Evolutionary conservation across 2,797 vertebrate species (phyloP).

Genomic region (Acipenser oxyrinchus): DNA sequence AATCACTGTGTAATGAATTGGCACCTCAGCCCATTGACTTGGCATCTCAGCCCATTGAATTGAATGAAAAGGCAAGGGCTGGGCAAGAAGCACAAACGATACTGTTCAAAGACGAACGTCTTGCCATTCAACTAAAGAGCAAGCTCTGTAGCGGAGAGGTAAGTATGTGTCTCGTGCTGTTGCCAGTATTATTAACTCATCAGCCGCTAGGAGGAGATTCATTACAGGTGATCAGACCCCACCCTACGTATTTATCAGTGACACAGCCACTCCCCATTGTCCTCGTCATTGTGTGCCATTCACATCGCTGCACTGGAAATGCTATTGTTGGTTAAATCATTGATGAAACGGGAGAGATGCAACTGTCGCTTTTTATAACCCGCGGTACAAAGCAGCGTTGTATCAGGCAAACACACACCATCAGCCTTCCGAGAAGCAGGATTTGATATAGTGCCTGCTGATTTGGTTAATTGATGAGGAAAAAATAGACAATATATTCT

Average conservation of each 20-base stretch:
- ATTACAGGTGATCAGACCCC: no score
- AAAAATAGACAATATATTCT: not conserved
- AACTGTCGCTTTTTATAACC: constrained; percentile 7
- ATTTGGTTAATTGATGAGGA: not conserved
- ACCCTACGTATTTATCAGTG: not conserved
- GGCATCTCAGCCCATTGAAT: no score
- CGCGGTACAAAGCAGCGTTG: not conserved
- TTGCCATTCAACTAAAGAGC: no score
- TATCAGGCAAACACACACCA: not conserved
- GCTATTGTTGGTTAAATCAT: not conserved
- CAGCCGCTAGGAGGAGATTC: no score
- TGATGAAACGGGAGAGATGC: constrained; percentile 5
- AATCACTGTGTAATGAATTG: no score
- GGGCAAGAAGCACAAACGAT: no score
- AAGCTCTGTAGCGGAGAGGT: no score
- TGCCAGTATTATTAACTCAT: no score
- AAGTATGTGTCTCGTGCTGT: no score
- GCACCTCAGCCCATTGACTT: no score
- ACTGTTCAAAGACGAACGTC: no score
- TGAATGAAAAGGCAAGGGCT: no score
- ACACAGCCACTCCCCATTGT: not conserved
- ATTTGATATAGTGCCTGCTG: not conserved
- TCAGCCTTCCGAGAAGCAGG: not conserved
- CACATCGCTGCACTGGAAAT: not conserved
- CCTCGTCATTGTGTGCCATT: constrained; percentile 7